Base-by-base conservation (phyloP, 2,888 invertebrate genomes). In the Petrolisthes cinctipes region DNA sequence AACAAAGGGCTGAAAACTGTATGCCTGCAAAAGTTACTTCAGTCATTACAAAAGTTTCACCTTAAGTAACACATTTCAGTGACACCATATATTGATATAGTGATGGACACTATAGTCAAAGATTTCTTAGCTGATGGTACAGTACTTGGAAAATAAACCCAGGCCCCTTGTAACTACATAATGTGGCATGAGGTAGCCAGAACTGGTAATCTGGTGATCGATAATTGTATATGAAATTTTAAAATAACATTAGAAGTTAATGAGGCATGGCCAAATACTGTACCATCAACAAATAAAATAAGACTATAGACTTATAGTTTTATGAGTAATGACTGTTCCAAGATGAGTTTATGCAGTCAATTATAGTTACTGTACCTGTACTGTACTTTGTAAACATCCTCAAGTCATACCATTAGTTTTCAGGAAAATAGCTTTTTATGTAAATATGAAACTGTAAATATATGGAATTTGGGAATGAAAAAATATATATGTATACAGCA, bases 1-100 rank as follows among this genome's bases (percentile, higher is more conserved):
- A 80, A 71, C 54, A 54, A 86, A 81, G 86, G 81, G 57, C 57
- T 82, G 81, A 82, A 86, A 86, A 86, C 82, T 81, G 71, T 86
- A 81, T 86, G 75, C 73, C 82, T 86, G 81, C 68, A 86, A 86
- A 86, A 86, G 81, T 86, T 37, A 86, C 73, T 84, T 84, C 61
- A 76, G 56, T 75, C 61, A 81, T 75, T 68, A 79, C 75, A 85
- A 75, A 85, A 85, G 66, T 78, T 78, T 84, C 73, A 54, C 73
- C 83, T 82, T 73, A 73, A 66, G 20, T 83, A 83, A 73, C 83
- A 83, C 17, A 83, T 73, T 73, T 54, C 71, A 73, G 20, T 57
- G 61, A 80, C 57, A 80, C 20, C 37, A 61, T 57, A 56, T 80
- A 9, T 61, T 2, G 2, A 37, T 37, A 37, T 37, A 37, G 37